These are phyloP conservation scores for Oeneis ivallda DNA, from an alignment of 2,888 invertebrate genomes.

Conservation along the genomic window DNA sequence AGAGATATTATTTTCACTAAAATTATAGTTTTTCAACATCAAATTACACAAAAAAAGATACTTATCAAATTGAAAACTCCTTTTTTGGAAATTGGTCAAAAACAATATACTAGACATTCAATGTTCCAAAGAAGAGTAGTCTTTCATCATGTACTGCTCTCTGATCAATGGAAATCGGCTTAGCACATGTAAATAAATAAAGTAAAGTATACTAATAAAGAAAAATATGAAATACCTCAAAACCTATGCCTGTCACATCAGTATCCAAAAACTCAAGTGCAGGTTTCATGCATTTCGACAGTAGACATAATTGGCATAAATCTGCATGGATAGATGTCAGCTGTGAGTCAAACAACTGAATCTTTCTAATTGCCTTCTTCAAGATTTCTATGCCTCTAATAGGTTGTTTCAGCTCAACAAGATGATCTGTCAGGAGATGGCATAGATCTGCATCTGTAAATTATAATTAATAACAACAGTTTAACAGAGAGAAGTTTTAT, in stretches of 20 bases:
- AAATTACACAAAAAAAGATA: too few relatives aligned
- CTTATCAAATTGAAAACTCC: too few relatives aligned
- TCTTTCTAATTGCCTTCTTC: constrained; percentile 91
- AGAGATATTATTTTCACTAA: too few relatives aligned
- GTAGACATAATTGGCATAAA: constrained; percentile 94
- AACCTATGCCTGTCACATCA: constrained; percentile 95
- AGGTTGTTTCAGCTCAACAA: constrained; percentile 89
- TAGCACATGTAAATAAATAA: too few relatives aligned
- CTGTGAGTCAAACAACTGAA: constrained; percentile 93
- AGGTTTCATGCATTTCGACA: constrained; percentile 95
- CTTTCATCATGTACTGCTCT: too few relatives aligned
- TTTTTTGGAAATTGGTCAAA: too few relatives aligned
- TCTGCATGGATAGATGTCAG: constrained; percentile 97
- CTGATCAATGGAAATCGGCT: too few relatives aligned
- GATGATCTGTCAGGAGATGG: constrained; percentile 89
- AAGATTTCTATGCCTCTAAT: constrained; percentile 92
- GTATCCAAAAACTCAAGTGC: constrained; percentile 93
- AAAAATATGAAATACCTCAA: constrained; percentile 82
- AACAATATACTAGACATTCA: too few relatives aligned
- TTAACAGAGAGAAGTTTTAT: not conserved
- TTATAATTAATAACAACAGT: not conserved
- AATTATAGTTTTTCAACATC: too few relatives aligned
- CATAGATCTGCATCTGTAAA: constrained; percentile 92
- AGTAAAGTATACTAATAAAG: too few relatives aligned
- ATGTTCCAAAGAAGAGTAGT: too few relatives aligned